These are phyloP conservation scores for Myrmecobius fasciatus DNA, from an alignment of 2,113 vertebrate species.

Conservation along the genomic window DNA sequence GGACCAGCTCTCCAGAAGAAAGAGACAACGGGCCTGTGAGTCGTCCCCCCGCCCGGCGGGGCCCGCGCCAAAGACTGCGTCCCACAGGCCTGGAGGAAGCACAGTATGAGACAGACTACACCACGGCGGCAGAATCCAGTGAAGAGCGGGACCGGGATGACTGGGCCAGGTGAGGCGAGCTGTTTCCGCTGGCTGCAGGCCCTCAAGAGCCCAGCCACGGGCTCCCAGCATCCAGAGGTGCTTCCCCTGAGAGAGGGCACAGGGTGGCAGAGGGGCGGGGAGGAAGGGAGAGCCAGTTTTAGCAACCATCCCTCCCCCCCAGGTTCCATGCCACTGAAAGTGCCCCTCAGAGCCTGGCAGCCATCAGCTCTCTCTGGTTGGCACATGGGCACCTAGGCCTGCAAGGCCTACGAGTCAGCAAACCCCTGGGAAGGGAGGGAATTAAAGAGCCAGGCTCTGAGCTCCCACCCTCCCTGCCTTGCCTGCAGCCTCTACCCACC, in stretches of 20 bases:
- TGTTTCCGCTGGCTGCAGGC: accelerated
- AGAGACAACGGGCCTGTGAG: constrained; percentile 60
- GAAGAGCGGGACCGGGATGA: constrained; percentile 83
- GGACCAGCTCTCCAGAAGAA: constrained; percentile 80
- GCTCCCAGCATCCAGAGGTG: neutral
- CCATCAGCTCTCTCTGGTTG: neutral
- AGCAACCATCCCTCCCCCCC: neutral
- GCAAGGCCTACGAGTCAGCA: neutral
- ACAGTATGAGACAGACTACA: constrained; percentile 88
- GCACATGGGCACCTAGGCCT: neutral
- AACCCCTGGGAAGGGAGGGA: neutral
- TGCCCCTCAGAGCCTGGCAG: neutral
- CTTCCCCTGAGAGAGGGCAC: neutral
- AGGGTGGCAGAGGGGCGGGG: neutral
- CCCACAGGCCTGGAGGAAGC: constrained; percentile 83
- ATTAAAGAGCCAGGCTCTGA: constrained; percentile 79
- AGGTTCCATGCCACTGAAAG: neutral
- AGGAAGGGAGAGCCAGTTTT: too few relatives aligned
- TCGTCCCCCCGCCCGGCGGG: constrained; percentile 76
- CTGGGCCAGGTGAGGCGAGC: constrained; percentile 82
- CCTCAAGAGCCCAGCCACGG: neutral
- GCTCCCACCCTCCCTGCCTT: constrained; percentile 27
- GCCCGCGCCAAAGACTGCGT: constrained; percentile 78
- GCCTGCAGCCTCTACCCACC: constrained; percentile 46
- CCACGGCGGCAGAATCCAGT: constrained; percentile 86